Percentiles rank a stretch among this genome's conserved stretches.
Evolutionary conservation across 2,888 invertebrate species (phyloP).

Genomic region (Oligia fasciuncula): DNA sequence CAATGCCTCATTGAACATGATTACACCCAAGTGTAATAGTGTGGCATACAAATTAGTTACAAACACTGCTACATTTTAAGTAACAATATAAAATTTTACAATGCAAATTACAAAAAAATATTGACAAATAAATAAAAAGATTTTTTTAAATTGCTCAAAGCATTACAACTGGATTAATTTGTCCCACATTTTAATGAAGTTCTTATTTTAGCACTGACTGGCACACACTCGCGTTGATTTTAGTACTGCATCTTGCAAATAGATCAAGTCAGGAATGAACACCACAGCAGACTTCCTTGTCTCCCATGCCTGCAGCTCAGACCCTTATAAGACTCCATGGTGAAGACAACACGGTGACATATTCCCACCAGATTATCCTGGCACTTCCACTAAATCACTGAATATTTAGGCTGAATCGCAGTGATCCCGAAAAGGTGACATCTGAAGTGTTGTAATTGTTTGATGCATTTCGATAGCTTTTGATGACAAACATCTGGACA

Average conservation of each 20-base stretch:
- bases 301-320: slow-evolving; percentile 54
- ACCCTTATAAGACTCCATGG: slow-evolving; percentile 44
- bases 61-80: slow-evolving; percentile 64
- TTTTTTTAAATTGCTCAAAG: slow-evolving; percentile 29
- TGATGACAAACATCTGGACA: slow-evolving; percentile 47
- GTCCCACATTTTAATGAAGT: slow-evolving; percentile 37
- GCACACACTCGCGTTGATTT: slow-evolving; percentile 72
- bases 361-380: slow-evolving; percentile 42
- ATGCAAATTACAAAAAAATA: slow-evolving; percentile 45
- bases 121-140: slow-evolving; percentile 29
- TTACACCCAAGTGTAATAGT: slow-evolving; percentile 80
- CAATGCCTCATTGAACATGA: slow-evolving; percentile 80
- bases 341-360: slow-evolving; percentile 54
- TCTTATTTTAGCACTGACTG: slow-evolving; percentile 60
- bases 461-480: slow-evolving; percentile 49
- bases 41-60: slow-evolving; percentile 78
- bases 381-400: slow-evolving; percentile 55
- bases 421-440: slow-evolving; percentile 55
- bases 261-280: slow-evolving; percentile 56
- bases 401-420: slow-evolving; percentile 44
- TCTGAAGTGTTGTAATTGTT: slow-evolving; percentile 39
- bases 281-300: slow-evolving; percentile 59
- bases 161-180: slow-evolving; percentile 40
- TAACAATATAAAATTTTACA: slow-evolving; percentile 62
- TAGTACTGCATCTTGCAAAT: slow-evolving; percentile 59